Evolutionary conservation across 1,140 invertebrate species (phyloP), one percentile per base, ranked within the genome.

Genomic region (Drosophila dunni): DNA sequence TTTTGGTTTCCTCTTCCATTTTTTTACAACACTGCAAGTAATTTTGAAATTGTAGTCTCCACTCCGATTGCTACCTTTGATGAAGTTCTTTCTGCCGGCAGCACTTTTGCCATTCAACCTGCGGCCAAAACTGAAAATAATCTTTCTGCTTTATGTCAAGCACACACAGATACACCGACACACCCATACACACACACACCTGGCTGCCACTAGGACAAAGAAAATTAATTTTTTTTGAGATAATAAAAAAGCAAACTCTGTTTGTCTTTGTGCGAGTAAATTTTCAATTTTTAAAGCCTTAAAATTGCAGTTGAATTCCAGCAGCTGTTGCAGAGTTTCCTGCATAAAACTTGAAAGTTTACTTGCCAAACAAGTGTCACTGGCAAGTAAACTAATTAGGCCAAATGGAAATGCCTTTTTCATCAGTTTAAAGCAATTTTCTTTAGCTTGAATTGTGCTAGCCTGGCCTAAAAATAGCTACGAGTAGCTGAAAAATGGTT

Each of bases 381-480:
- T 54, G 34, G 51, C 53, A 33, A 71, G 62, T 71, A 65, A 71
- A 57, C 64, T 61, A 73, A 73, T 73, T 73, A 68, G 71, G 24
- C 36, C 62, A 64, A 29, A 34, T 42, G 48, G 61, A 20, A 38
- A 40, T 20, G 58, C 24, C 8, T 36, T 44, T 8, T 8, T 38
- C 15, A 29, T 29, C 24, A 29, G 24, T 45, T 54, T 53, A 64
- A 54, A 53, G 38, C 20, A 13, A 44, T 51, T 36, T 54, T 40
- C 48, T 13, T 29, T 13, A 11, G 8, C 15, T 42, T 40, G 9
- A 54, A 56, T 53, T 17, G 10, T 24, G 29, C 56, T 36, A 72
- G 65, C 8, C 9, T 42, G 40, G 10, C 34, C 45, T 45, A 45
- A 36, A 60, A 80, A 75, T 62, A 67, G 44, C 29, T 38, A n/a